Evolutionary conservation across 2,888 invertebrate genomes (phyloP), one percentile per base, ranked within the genome.

Genomic region (Drosophila affinis): DNA sequence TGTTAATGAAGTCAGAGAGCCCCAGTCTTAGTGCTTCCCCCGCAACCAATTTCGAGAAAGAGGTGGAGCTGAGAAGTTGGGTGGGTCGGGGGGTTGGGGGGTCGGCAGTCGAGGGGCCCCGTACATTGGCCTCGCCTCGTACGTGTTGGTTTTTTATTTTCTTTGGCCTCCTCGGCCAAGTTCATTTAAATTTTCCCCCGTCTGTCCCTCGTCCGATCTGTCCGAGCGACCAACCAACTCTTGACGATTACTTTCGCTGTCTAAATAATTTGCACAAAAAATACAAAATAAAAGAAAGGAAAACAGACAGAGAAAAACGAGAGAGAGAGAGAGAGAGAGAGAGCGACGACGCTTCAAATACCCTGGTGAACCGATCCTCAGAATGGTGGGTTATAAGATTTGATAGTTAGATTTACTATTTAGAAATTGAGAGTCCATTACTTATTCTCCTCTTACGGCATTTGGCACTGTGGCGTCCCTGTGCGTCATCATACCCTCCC

Each of bases 161-260:
- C 77, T 74, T 21, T 39, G 44, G 24, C 29, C 57, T 29, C 21
- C 27, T 9, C n/a, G 32, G 18, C 58, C 58, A 58, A 81, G 68
- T 85, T 79, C 77, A 82, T 87, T 82, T 77, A 73, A 75, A 82
- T 82, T 81, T 67, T 75, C 51, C 56, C 52, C 55, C 17, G 63
- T 32, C 61, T 34, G 34, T 49, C 49, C 27, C 1, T 2, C 3
- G 32, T 32, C 32, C 32, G 32, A 32, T 24, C 18, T 44, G 77
- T 67, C 49, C 46, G 34, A 17, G 60, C 49, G 64, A 53, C 46
- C 49, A 58, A 57, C 49, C 73, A 73, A 72, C 75, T 62, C 61
- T 45, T 67, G 64, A 72, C 82, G 82, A 85, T 82, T 85, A 83
- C 87, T 83, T 83, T 83, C 86, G 80, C 83, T 82, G 85, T 85